A percentile compares a stretch with the other conserved stretches of the same genome.
Evolutionary conservation across 2,888 invertebrate genomes (phyloP).

Genomic region (Heliconius charithonia): DNA sequence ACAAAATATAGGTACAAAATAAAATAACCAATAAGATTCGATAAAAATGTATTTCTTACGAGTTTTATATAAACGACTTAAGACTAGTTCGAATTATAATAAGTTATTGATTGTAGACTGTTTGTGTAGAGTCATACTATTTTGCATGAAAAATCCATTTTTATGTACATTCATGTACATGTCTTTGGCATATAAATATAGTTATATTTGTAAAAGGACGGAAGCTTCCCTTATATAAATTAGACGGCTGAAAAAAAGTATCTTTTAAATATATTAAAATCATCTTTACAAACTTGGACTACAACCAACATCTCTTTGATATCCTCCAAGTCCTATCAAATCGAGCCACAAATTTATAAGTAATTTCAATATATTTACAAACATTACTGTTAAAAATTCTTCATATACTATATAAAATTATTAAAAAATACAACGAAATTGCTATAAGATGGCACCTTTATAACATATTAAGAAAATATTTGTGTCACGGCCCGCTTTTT

Average conservation of each 20-base stretch:
- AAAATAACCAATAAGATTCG: constrained; percentile 10
- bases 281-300: background rate
- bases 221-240: constrained; percentile 35
- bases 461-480: constrained; percentile 43
- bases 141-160: constrained; percentile 66
- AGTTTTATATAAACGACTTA: constrained; percentile 68
- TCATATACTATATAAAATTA: background rate
- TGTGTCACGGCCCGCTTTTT: constrained; percentile 42
- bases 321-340: background rate
- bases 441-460: constrained; percentile 39
- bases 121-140: constrained; percentile 40
- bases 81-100: constrained; percentile 68
- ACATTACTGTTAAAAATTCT: constrained; percentile 19
- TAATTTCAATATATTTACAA: constrained; percentile 6
- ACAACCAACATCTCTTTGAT: background rate
- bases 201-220: constrained; percentile 43
- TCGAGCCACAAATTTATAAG: background rate
- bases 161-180: constrained; percentile 64
- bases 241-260: constrained; percentile 30
- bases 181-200: constrained; percentile 67
- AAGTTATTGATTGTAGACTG: constrained; percentile 48
- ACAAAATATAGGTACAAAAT: background rate
- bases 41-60: constrained; percentile 21
- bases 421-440: constrained; percentile 22
- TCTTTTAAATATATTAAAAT: background rate